Percentiles rank a stretch among this genome's conserved stretches.
Conservation (phyloP, 2,797 vertebrate species). For the Micromesistius poutassou region DNA sequence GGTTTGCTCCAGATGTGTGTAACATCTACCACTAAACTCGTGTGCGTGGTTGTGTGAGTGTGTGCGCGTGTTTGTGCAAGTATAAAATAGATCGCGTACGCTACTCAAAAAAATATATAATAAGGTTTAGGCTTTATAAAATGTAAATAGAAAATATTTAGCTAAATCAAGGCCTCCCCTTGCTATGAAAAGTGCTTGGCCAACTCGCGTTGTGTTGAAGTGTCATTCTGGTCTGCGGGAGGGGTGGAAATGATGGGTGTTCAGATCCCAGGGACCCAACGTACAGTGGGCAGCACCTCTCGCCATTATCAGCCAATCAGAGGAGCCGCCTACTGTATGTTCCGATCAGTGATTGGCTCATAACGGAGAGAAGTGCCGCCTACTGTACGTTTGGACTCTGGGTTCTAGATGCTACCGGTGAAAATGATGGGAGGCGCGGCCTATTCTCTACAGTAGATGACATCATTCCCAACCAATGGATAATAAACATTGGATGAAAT, state of each 20-base stretch:
- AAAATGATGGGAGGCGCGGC: slow-evolving; percentile 53
- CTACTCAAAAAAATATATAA: neutral
- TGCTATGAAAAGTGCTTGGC: slow-evolving; percentile 42
- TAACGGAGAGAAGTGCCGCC: neutral
- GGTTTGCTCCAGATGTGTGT: slow-evolving; percentile 63
- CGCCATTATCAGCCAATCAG: neutral
- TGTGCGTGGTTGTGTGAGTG: slow-evolving; percentile 4
- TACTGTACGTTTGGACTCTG: neutral
- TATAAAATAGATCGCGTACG: neutral
- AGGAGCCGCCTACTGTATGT: neutral
- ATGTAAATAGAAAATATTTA: neutral
- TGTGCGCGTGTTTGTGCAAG: neutral
- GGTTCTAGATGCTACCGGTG: slow-evolving; percentile 29
- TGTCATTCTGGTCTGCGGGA: slow-evolving; percentile 44
- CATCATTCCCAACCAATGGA: slow-evolving; percentile 76
- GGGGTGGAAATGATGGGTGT: slow-evolving; percentile 4
- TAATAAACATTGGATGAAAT: slow-evolving; percentile 40
- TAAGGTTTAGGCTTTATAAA: neutral
- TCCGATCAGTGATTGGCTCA: neutral
- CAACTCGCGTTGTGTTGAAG: slow-evolving; percentile 62
- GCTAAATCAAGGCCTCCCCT: slow-evolving; percentile 34
- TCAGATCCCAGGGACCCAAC: neutral
- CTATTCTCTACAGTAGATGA: slow-evolving; percentile 73
- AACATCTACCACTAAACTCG: slow-evolving; percentile 39
- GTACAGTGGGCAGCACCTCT: neutral